phyloP scores from a whole-genome alignment of 2,113 vertebrate species.

The Burhinus bistriatus region DNA sequence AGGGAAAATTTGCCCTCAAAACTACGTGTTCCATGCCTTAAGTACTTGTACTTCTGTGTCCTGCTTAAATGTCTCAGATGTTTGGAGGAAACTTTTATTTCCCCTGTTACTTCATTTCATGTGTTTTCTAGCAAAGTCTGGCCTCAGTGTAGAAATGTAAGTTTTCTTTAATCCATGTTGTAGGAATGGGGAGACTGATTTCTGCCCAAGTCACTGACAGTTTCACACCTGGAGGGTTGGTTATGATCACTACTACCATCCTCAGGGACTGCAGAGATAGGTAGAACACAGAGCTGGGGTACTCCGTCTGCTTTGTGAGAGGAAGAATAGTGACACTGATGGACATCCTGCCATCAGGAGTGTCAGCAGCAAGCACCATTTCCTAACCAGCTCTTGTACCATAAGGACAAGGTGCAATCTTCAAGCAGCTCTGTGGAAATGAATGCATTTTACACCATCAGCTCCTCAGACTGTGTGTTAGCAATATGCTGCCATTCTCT shows the following conservation, averaged over 20 bases:
- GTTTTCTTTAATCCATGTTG: background rate
- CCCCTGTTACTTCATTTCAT: background rate
- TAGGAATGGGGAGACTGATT: accelerated
- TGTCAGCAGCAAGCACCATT: background rate
- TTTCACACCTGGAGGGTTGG: background rate
- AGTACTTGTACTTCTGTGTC: background rate
- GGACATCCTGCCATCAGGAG: background rate
- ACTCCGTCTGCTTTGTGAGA: background rate
- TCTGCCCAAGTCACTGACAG: background rate
- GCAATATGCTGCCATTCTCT: background rate
- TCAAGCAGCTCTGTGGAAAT: background rate
- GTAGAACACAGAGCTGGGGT: background rate
- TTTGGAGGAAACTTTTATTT: background rate
- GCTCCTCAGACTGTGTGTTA: background rate
- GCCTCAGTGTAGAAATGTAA: background rate
- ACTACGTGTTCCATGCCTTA: accelerated
- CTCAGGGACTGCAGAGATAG: background rate
- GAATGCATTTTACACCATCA: background rate
- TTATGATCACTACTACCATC: background rate
- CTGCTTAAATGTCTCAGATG: background rate
- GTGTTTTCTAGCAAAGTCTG: background rate
- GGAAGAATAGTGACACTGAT: background rate
- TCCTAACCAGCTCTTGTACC: background rate
- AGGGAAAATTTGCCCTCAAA: background rate
- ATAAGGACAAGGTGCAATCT: background rate